Evolutionary conservation across 2,113 vertebrate species (phyloP), one percentile per base, ranked within the genome.

Genomic region (Pholis gunnellus): DNA sequence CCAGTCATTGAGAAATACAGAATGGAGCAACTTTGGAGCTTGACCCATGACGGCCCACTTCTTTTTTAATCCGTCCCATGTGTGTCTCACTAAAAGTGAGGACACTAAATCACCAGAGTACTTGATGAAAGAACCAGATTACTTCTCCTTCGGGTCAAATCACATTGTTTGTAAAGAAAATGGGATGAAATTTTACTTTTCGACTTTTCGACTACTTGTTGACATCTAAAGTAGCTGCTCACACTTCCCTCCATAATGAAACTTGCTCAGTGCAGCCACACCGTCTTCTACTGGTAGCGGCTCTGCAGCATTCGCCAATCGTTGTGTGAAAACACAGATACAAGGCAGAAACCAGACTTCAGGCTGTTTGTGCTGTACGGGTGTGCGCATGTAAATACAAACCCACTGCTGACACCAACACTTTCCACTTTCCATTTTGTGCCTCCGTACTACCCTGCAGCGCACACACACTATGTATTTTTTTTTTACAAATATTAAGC

Each of bases 321-420:
- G 67, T 18, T n/a, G 44, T 38, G 48, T 38, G 9, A 75, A 73
- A 75, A 50, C 22, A 22, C 5, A 27, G 34, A 85, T 11, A 73
- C 44, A n/a, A 27, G 50, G 27, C 42, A 70, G 44, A 59, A 82
- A 52, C 1, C 36, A 4, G 25, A 64, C 87, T 78, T 38, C 9
- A 29, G 79, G 87, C 75, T 81, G 72, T 86, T 85, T 84, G 87
- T 56, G 70, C 70, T 74, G 69, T 82, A 63, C 50, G 78, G 79
- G 52, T 76, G 78, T 66, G 52, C 52, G 71, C 75, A 81, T 87
- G 83, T 87, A 88, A 91, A 87, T 84, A 84, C 40, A 72, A 79
- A 78, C 66, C 76, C 22, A 11, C 56, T 70, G 76, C 57, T 60
- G 57, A 89, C 79, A 79, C 67, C 25, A 74, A 87, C 70, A 80